Base-by-base conservation (phyloP, 2,888 invertebrate species). In the Auanema sp. region DNA sequence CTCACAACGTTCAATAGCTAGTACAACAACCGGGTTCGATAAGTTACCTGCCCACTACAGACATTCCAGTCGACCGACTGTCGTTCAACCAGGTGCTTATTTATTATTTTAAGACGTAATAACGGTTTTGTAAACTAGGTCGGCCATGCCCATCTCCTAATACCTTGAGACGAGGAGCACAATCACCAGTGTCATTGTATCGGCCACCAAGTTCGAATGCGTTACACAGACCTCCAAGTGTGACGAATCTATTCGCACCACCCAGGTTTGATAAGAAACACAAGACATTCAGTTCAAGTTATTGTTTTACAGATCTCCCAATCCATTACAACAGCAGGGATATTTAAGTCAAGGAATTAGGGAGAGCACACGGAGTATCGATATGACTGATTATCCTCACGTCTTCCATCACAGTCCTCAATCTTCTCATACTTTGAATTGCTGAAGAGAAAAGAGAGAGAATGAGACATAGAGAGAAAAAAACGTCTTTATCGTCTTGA, bases 21-120 rank as follows among this genome's bases (percentile, higher is more conserved):
- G 65, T 12, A 66, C 69, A 16, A 63, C 69, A 24, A 58, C 69
- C 14, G 64, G 58, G 41, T 73, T 72, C 54, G 71, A 68, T 61
- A 66, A 68, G 41, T 72, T 80, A 23, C 80, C 80, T 11, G 58
- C 78, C 0, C 79, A 79, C 53, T 80, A 80, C 61, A 66, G 72
- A 43, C 72, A 69, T 23, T 69, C 78, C 6, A 72, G 66, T 42
- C 65, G 80, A 14, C 78, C 79, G 4, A 71, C 75, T 14, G 76
- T 76, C 12, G 69, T 78, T 33, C 79, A 79, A 55, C 79, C 79
- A n/a, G 60, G 58, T 16, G 43, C 66, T 8, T 41, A 24, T 33
- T 53, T 5, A 14, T 59, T 40, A 16, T 6, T 14, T 52, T 23
- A n/a, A 52, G 24, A n/a, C 23, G 24, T 11, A 21, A 8, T 52